Conservation (phyloP, 2,888 invertebrate genomes). For the Ferrisia virgata region DNA sequence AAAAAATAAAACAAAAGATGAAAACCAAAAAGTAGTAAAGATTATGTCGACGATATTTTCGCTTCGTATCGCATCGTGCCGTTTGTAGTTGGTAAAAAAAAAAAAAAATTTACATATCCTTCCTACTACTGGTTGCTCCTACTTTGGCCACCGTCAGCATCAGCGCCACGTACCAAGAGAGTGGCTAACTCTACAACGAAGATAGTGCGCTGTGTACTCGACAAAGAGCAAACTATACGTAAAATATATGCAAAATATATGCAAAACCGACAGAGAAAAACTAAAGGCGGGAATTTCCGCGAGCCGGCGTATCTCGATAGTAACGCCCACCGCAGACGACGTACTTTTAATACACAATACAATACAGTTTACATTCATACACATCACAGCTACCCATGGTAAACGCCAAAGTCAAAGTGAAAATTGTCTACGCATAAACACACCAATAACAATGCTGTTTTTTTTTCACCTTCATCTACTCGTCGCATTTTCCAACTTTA, state of each 20-base stretch:
- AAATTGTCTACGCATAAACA: neutral
- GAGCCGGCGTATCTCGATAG: slow-evolving; percentile 39
- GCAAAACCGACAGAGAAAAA: slow-evolving; percentile 40
- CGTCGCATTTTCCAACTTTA: neutral
- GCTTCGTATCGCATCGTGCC: neutral
- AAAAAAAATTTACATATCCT: slow-evolving; percentile 32
- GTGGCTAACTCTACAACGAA: neutral
- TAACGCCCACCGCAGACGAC: slow-evolving; percentile 37
- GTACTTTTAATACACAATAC: slow-evolving; percentile 34
- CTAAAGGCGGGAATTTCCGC: slow-evolving; percentile 43
- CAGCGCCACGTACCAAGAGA: slow-evolving; percentile 4
- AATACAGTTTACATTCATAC: too few relatives aligned
- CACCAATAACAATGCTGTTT: too few relatives aligned
- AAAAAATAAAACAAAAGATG: neutral
- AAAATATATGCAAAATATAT: slow-evolving; percentile 37
- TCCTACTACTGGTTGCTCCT: slow-evolving; percentile 40
- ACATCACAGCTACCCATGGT: too few relatives aligned
- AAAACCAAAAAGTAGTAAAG: neutral
- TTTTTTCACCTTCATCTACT: neutral
- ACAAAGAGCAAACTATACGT: neutral
- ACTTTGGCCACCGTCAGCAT: slow-evolving; percentile 10
- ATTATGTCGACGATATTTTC: neutral
- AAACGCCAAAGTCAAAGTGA: neutral
- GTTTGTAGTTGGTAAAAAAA: neutral
- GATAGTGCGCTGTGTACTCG: too few relatives aligned